Percentiles rank a stretch among this genome's conserved stretches.
Conservation (phyloP, 2,797 vertebrate species). For the Smutsia gigantea region DNA sequence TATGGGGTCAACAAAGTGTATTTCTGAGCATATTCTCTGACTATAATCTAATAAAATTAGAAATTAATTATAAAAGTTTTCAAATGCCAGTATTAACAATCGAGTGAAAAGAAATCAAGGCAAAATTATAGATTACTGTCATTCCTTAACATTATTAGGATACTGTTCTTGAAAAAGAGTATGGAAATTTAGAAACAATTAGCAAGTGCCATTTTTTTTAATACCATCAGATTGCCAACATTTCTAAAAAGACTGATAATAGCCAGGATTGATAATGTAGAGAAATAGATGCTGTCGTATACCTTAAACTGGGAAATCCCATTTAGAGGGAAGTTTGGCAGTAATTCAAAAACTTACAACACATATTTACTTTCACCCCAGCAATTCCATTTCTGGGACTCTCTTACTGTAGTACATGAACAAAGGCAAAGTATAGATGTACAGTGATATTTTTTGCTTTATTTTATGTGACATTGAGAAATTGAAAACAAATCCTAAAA, state of each 20-base stretch:
- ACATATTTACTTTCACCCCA: neutral
- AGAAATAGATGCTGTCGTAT: neutral
- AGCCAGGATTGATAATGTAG: neutral
- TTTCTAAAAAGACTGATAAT: neutral
- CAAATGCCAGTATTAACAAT: neutral
- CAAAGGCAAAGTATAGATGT: neutral
- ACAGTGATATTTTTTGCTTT: neutral
- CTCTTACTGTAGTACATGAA: neutral
- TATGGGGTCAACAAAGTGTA: neutral
- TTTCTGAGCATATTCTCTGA: neutral
- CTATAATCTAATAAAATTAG: neutral
- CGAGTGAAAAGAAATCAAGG: neutral
- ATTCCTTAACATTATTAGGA: neutral
- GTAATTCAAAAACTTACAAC: neutral
- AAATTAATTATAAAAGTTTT: neutral
- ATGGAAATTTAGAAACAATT: neutral
- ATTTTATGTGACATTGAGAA: neutral
- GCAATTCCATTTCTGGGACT: neutral
- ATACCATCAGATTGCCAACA: neutral
- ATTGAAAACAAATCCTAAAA: neutral
- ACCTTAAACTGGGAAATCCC: neutral
- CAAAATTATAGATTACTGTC: neutral
- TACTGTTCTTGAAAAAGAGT: neutral
- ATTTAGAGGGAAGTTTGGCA: neutral
- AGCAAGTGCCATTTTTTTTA: neutral